Percentiles rank a stretch among this genome's conserved stretches.
phyloP scores from a whole-genome alignment of 92 coral and sea anemone genomes.

The Virgularia gustaviana region DNA sequence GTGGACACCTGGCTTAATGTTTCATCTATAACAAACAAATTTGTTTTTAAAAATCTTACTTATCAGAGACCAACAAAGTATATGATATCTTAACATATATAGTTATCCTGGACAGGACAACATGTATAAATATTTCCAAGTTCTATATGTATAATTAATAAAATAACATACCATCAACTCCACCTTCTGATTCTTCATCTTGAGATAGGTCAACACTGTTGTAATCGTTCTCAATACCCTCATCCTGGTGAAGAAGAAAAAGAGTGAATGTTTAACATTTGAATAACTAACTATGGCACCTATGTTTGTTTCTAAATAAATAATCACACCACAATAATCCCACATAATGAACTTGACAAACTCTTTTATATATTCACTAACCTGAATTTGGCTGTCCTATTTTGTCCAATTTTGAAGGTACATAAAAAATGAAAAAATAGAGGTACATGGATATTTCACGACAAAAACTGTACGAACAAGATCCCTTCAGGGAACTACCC shows the following conservation, averaged over 20 bases:
- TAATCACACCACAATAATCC: background rate
- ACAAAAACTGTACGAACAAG: too few species aligned
- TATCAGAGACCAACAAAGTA: too few species aligned
- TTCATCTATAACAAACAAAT: too few species aligned
- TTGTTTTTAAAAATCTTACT: too few species aligned
- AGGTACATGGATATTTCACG: too few species aligned
- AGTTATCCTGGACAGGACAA: too few species aligned
- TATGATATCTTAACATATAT: too few species aligned
- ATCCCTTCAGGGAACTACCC: too few species aligned
- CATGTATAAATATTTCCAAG: background rate
- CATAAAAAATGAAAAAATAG: background rate
- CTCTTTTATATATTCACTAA: background rate
- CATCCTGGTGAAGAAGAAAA: constrained; percentile 63
- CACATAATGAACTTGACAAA: background rate
- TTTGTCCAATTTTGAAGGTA: background rate
- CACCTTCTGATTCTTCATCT: constrained; percentile 86
- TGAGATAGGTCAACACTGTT: constrained; percentile 76
- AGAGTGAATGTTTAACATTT: background rate
- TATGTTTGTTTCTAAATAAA: background rate
- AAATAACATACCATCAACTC: constrained; percentile 75
- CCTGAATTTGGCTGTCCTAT: constrained; percentile 37
- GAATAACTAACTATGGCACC: background rate
- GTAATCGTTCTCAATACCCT: constrained; percentile 94
- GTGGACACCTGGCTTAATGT: background rate
- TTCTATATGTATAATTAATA: background rate